These are phyloP conservation scores for Lordiphosa andalusiaca DNA, from an alignment of 2,888 invertebrate species.

Conservation along the genomic window DNA sequence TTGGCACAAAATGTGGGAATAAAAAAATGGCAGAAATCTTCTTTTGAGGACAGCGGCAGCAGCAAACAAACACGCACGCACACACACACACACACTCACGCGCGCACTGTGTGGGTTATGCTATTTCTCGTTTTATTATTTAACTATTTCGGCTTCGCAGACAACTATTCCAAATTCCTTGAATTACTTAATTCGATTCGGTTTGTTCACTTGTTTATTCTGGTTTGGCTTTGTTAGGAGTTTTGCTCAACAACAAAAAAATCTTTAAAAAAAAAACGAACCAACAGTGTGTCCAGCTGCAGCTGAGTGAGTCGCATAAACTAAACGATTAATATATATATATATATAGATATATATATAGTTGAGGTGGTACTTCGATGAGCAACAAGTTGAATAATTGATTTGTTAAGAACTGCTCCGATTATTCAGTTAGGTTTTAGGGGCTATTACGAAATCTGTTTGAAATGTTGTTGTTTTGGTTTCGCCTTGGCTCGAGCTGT, in stretches of 20 bases:
- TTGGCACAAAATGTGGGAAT: slow-evolving; percentile 45
- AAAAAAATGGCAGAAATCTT: slow-evolving; percentile 17
- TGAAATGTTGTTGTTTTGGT: slow-evolving; percentile 11
- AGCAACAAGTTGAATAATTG: slow-evolving; percentile 60
- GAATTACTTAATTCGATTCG: too few relatives aligned
- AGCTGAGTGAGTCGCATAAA: too few relatives aligned
- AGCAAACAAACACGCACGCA: slow-evolving; percentile 3
- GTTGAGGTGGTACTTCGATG: not conserved
- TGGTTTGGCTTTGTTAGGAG: too few relatives aligned
- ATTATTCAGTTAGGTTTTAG: slow-evolving; percentile 1
- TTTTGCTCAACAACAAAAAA: not conserved
- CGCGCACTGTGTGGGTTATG: slow-evolving; percentile 7
- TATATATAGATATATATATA: too few relatives aligned
- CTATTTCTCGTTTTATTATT: not conserved
- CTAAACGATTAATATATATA: not conserved
- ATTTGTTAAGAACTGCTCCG: slow-evolving; percentile 1
- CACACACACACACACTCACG: slow-evolving; percentile 14
- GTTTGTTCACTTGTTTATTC: too few relatives aligned
- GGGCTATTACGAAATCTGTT: slow-evolving; percentile 31
- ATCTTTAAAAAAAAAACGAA: not conserved
- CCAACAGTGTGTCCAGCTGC: too few relatives aligned
- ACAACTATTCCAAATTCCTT: too few relatives aligned
- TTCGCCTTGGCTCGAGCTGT: slow-evolving; percentile 44
- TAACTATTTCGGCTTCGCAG: slow-evolving; percentile 10
- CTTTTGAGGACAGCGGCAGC: slow-evolving; percentile 8